A percentile compares a stretch with the other conserved stretches of the same genome.
phyloP scores from a whole-genome alignment of 2,797 vertebrate genomes.

The Leptodactylus fallax region DNA sequence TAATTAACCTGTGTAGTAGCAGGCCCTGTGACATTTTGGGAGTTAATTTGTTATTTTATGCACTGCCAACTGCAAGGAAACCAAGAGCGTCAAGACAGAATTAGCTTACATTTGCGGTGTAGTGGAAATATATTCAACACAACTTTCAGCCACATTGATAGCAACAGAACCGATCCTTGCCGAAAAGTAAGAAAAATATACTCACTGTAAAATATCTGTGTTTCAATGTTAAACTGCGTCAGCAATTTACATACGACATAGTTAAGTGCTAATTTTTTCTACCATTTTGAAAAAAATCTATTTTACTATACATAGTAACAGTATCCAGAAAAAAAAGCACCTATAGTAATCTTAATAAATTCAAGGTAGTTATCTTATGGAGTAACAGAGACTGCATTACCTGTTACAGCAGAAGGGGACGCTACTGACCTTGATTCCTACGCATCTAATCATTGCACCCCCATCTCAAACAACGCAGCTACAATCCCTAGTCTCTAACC shows the following conservation, averaged over 20 bases:
- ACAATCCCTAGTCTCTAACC: too few species aligned
- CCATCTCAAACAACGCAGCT: too few species aligned
- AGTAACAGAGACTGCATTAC: too few species aligned
- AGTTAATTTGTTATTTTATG: slow-evolving; percentile 64
- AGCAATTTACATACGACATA: background rate
- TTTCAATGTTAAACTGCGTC: background rate
- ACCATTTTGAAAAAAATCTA: background rate
- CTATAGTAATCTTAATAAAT: too few species aligned
- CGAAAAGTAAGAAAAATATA: slow-evolving; percentile 32
- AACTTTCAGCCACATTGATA: slow-evolving; percentile 38
- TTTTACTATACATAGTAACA: background rate
- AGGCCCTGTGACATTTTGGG: slow-evolving; percentile 58
- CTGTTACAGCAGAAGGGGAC: too few species aligned
- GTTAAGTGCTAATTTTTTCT: background rate
- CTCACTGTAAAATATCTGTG: slow-evolving; percentile 8
- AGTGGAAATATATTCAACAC: slow-evolving; percentile 49
- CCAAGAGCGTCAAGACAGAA: slow-evolving; percentile 50
- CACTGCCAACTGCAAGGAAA: slow-evolving; percentile 61
- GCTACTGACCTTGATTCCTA: too few species aligned
- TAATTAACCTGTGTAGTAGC: slow-evolving; percentile 63
- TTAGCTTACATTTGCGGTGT: slow-evolving; percentile 47
- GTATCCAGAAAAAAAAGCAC: background rate
- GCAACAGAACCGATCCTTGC: background rate
- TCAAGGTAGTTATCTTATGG: too few species aligned
- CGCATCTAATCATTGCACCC: too few species aligned